These are phyloP conservation scores for Dermolepida albohirtum DNA, from an alignment of 2,888 invertebrate genomes.

Conservation along the genomic window DNA sequence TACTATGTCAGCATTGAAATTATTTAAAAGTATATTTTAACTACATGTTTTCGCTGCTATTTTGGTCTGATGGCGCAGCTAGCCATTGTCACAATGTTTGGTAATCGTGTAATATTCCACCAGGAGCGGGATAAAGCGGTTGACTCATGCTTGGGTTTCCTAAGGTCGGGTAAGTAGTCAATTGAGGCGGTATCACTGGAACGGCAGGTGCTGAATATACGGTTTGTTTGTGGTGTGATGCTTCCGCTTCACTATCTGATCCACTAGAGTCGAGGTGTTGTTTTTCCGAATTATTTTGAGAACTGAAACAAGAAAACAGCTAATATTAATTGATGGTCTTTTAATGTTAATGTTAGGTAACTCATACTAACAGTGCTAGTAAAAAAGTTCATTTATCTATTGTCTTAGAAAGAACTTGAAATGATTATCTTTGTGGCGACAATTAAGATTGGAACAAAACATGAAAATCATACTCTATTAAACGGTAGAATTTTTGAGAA, in stretches of 20 bases:
- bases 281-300: conserved; percentile 61
- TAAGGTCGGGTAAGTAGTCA: conserved; percentile 58
- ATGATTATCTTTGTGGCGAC: no score
- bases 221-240: conserved; percentile 58
- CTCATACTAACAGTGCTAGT: no score
- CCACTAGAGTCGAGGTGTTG: conserved; percentile 64
- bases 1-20: conserved; percentile 39
- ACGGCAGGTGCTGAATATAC: conserved; percentile 54
- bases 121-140: conserved; percentile 61
- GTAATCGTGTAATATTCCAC: conserved; percentile 64
- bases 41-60: conserved; percentile 49
- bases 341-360: no score
- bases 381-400: no score
- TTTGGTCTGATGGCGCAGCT: conserved; percentile 50
- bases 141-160: conserved; percentile 58
- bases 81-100: conserved; percentile 67
- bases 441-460: no score
- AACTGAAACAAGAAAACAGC: conserved; percentile 57
- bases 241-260: conserved; percentile 63
- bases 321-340: neutral
- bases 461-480: no score
- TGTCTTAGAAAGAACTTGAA: no score
- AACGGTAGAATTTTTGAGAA: no score
- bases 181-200: conserved; percentile 52
- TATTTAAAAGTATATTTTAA: conserved; percentile 32